Conservation (phyloP, 2,113 vertebrate genomes). For the Phoenicopterus ruber region DNA sequence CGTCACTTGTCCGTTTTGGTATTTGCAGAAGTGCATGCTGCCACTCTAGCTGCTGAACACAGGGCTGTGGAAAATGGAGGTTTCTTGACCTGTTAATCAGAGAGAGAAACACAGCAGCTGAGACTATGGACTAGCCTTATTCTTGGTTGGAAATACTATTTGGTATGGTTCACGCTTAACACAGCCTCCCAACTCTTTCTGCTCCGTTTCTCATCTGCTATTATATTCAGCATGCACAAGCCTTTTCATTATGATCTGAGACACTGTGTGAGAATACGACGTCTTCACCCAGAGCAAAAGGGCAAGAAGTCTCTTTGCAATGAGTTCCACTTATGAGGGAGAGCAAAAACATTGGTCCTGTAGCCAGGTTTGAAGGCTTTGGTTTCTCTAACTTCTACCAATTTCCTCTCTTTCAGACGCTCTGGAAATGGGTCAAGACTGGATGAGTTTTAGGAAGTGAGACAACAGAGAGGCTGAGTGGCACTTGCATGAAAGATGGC, state of each 20-base stretch:
- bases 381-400: not conserved
- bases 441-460: not conserved
- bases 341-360: not conserved
- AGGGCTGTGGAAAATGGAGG: not conserved
- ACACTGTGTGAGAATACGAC: not conserved
- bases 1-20: not conserved
- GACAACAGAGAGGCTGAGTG: not conserved
- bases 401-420: not conserved
- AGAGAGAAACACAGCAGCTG: not conserved
- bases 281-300: not conserved
- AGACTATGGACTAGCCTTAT: not conserved
- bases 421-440: not conserved
- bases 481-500: not conserved
- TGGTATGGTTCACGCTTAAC: not conserved
- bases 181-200: not conserved
- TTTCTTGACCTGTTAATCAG: not conserved
- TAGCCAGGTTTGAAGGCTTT: not conserved
- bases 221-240: not conserved
- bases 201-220: not conserved
- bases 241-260: not conserved
- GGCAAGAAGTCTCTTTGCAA: not conserved
- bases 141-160: not conserved
- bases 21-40: not conserved
- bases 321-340: not conserved
- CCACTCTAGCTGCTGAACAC: not conserved